Evolutionary conservation across 2,888 invertebrate species (phyloP).

Genomic region (Epistrophe eligans): DNA sequence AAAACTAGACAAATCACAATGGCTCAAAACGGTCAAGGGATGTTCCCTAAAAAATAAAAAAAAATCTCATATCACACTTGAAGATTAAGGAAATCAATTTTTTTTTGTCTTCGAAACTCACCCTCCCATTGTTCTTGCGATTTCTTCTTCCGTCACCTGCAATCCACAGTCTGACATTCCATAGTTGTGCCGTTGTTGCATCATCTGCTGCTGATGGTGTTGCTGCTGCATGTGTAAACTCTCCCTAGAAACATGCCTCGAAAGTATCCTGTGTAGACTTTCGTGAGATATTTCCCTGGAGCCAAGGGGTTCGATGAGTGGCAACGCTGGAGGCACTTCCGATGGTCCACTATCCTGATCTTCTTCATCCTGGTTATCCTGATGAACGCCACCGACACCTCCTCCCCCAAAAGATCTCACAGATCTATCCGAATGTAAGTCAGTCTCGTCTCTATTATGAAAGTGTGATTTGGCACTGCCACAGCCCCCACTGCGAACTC

Average conservation of each 20-base stretch:
- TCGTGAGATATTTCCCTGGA: slow-evolving; percentile 93
- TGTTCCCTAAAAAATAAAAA: slow-evolving; percentile 87
- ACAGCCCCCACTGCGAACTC: slow-evolving; percentile 68
- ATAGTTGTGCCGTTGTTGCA: slow-evolving; percentile 87
- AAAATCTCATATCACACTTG: slow-evolving; percentile 43
- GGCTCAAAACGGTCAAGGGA: slow-evolving; percentile 94
- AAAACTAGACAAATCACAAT: slow-evolving; percentile 96
- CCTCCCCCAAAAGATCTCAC: slow-evolving; percentile 75
- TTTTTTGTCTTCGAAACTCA: slow-evolving; percentile 77
- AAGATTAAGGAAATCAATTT: background rate
- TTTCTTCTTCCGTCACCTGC: slow-evolving; percentile 97
- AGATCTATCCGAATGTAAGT: slow-evolving; percentile 82
- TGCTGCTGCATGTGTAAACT: slow-evolving; percentile 86
- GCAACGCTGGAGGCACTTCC: slow-evolving; percentile 92
- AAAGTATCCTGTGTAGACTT: slow-evolving; percentile 87
- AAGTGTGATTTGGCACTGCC: slow-evolving; percentile 74
- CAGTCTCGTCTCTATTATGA: slow-evolving; percentile 83
- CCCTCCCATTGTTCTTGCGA: slow-evolving; percentile 92
- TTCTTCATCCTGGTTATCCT: slow-evolving; percentile 86
- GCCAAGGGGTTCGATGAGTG: slow-evolving; percentile 90
- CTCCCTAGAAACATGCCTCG: slow-evolving; percentile 86
- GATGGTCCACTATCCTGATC: slow-evolving; percentile 93
- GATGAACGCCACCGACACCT: slow-evolving; percentile 52
- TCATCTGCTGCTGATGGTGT: slow-evolving; percentile 86
- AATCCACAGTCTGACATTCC: slow-evolving; percentile 92